Evolutionary conservation across 2,797 vertebrate species (phyloP), one percentile per base, ranked within the genome.

Genomic region (Silurus lanzhouensis): DNA sequence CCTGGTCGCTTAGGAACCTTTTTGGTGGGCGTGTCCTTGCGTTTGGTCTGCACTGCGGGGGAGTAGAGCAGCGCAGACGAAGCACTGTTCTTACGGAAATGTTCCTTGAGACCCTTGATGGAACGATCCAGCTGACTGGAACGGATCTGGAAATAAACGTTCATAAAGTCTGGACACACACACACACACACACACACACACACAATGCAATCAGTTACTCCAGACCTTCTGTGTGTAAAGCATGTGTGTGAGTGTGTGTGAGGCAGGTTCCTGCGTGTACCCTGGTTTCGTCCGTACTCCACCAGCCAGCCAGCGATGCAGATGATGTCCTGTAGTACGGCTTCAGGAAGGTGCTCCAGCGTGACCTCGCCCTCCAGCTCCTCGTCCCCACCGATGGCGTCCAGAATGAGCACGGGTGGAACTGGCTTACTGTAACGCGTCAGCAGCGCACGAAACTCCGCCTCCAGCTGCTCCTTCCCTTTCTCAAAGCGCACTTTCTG

Each of bases 11-110:
- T 99, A 71, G 96, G 90, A 0, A 96, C 95, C 89, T 99, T 99
- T 91, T 99, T 99, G 88, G 98, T 99, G 83, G 98, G 98, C 0
- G 98, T 99, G 91, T 99, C 98, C 88, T 99, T 99, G 93, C 97
- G 96, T 89, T 99, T 99, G 92, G 95, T 97, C 90, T 98, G 97
- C 79, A 99, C 95, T 0, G 98, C 97, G 0, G 98, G 98, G 2
- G 98, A 99, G 92, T 99, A 99, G 0, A 97, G 96, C 74, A 97
- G 93, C 12, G 96, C 97, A 0, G 96, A 96, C 84, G 97, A 96
- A 20, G 97, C 96, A 60, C 97, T 99, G 94, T 93, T 99, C 93
- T 99, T 99, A n/a, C 98, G 96, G 91, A 99, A 98, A 87, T 99
- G 98, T 13, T 99, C 98, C 91, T 97, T 99, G 87, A 99, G 93